Percentiles rank a stretch among this genome's conserved stretches.
Conservation (phyloP, 2,113 vertebrate species). For the Panurus biarmicus region DNA sequence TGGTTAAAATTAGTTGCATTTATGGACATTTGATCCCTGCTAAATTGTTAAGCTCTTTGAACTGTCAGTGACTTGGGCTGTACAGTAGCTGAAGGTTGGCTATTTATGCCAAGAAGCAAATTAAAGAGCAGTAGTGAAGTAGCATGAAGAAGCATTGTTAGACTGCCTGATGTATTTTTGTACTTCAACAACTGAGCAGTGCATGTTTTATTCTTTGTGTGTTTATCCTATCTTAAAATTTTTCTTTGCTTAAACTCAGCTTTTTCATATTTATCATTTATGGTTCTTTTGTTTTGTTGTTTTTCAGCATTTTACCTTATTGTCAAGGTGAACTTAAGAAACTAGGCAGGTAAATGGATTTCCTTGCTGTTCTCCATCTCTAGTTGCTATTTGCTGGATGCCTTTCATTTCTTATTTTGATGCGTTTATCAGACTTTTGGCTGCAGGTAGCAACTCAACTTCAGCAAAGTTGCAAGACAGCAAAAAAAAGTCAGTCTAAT, state of each 20-base stretch:
- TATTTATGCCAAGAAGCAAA: not conserved
- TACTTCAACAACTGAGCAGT: not conserved
- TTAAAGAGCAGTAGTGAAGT: not conserved
- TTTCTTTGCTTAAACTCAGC: not conserved
- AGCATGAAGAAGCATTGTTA: not conserved
- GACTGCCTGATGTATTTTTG: not conserved
- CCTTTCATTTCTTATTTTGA: slow-evolving; percentile 21
- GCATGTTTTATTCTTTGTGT: not conserved
- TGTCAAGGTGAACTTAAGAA: slow-evolving; percentile 1
- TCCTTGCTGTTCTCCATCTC: not conserved
- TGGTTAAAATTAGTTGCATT: not conserved
- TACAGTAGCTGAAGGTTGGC: not conserved
- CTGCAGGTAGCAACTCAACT: slow-evolving; percentile 1
- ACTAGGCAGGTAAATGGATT: not conserved
- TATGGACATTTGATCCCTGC: not conserved
- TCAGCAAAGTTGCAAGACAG: slow-evolving; percentile 12
- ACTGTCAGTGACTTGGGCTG: not conserved
- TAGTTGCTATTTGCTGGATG: not conserved
- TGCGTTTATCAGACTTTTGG: slow-evolving; percentile 34
- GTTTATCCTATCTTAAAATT: not conserved
- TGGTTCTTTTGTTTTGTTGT: not conserved
- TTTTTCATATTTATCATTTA: not conserved
- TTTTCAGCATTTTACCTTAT: not conserved
- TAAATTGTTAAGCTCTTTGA: not conserved
- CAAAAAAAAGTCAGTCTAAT: slow-evolving; percentile 11